Conservation (phyloP, 1,140 invertebrate genomes). For the Scylla paramamosain region DNA sequence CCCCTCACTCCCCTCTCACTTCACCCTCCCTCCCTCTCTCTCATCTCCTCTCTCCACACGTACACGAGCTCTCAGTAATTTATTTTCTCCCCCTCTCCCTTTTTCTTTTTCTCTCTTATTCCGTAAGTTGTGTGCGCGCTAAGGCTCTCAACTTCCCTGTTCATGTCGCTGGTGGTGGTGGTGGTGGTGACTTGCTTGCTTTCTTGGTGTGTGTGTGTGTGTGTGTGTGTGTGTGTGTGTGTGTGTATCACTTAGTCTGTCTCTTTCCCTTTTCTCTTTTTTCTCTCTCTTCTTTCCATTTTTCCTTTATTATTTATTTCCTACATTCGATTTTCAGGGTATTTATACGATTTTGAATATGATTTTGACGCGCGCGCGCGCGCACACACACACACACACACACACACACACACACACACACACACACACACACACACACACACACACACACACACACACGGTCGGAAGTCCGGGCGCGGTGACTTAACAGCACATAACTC, state of each 20-base stretch:
- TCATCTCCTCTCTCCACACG: not conserved
- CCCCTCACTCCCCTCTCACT: not conserved
- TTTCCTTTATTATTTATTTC: too few relatives aligned
- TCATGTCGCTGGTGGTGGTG: too few relatives aligned
- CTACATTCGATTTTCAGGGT: not conserved
- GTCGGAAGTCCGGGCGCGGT: too few relatives aligned
- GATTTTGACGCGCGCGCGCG: not conserved
- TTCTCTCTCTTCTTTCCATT: not conserved
- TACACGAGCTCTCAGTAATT: not conserved
- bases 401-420: slow-evolving; percentile 45
- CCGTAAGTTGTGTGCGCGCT: not conserved
- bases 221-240: not conserved
- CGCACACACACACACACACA: slow-evolving; percentile 38
- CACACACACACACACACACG: slow-evolving; percentile 28
- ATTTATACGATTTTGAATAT: not conserved
- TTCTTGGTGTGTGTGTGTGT: not conserved
- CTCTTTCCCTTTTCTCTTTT: not conserved
- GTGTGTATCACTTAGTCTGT: too few relatives aligned
- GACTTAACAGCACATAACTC: too few relatives aligned
- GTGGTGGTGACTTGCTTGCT: not conserved
- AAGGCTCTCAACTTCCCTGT: too few relatives aligned
- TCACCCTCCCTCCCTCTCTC: not conserved
- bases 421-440: slow-evolving; percentile 36
- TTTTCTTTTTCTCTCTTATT: not conserved
- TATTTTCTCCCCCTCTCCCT: not conserved